Evolutionary conservation across 2,113 vertebrate genomes (phyloP).

Genomic region (Vicugna pacos): DNA sequence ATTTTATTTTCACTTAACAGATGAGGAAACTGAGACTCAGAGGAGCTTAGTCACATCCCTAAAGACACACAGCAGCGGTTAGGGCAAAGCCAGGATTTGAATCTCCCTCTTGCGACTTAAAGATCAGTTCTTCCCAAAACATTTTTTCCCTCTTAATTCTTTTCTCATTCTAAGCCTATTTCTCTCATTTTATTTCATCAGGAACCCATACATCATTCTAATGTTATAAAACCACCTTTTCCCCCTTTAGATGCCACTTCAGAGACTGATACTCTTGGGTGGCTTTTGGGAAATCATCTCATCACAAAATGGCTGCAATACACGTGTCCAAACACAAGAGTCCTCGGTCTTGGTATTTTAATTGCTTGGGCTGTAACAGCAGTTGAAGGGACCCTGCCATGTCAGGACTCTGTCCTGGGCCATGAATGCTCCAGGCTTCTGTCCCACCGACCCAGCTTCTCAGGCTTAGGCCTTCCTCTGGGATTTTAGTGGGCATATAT

Average conservation of each 20-base stretch:
- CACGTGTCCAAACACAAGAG: neutral
- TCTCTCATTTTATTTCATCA: constrained; percentile 41
- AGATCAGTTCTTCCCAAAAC: neutral
- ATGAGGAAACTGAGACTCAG: neutral
- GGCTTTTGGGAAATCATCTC: neutral
- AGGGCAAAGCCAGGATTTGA: neutral
- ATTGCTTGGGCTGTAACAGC: neutral
- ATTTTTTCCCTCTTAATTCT: neutral
- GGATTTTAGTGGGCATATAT: neutral
- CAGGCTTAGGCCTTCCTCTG: neutral
- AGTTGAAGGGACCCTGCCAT: neutral
- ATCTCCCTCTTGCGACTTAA: neutral
- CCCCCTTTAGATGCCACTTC: neutral
- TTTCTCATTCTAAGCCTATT: neutral
- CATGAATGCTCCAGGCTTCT: neutral
- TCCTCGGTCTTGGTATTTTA: neutral
- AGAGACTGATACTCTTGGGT: constrained; percentile 13
- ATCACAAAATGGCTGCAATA: neutral
- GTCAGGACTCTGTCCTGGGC: neutral
- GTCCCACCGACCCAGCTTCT: neutral
- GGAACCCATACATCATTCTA: neutral
- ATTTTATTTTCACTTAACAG: constrained; percentile 20
- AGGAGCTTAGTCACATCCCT: neutral
- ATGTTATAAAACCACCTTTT: neutral
- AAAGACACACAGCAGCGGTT: neutral